phyloP scores from a whole-genome alignment of 2,797 vertebrate species.

The Oceanodroma leucorhoa region DNA sequence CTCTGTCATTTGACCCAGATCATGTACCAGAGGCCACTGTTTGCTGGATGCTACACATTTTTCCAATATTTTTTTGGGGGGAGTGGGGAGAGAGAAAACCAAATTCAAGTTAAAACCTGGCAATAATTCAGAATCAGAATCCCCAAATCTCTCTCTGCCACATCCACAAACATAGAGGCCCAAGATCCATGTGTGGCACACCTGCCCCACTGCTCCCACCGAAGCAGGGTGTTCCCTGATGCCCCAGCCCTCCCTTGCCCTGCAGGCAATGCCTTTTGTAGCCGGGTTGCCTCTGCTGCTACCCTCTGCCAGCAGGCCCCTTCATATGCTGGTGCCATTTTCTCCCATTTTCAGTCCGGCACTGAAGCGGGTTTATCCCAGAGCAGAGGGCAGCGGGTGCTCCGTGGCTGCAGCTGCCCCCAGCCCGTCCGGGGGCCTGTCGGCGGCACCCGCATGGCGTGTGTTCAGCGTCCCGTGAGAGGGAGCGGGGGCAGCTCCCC shows the following conservation, averaged over 20 bases:
- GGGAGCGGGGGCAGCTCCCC: not conserved
- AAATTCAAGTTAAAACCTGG: not conserved
- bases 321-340: not conserved
- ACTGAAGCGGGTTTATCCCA: not conserved
- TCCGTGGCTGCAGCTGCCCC: rapidly evolving
- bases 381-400: not conserved
- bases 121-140: not conserved
- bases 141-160: not conserved
- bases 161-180: not conserved
- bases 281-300: not conserved
- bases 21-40: not conserved
- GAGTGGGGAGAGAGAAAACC: not conserved
- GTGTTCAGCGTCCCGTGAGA: rapidly evolving
- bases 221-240: not conserved
- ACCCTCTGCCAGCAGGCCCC: not conserved
- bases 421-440: rapidly evolving
- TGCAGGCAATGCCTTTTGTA: not conserved
- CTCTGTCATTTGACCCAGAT: not conserved
- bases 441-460: rapidly evolving
- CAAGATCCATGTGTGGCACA: not conserved
- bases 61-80: rapidly evolving
- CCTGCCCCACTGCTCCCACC: not conserved
- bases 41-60: not conserved
- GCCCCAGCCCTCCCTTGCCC: not conserved
- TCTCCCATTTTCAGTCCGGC: not conserved